phyloP scores from a whole-genome alignment of 2,113 vertebrate species.

The Verasper variegatus region DNA sequence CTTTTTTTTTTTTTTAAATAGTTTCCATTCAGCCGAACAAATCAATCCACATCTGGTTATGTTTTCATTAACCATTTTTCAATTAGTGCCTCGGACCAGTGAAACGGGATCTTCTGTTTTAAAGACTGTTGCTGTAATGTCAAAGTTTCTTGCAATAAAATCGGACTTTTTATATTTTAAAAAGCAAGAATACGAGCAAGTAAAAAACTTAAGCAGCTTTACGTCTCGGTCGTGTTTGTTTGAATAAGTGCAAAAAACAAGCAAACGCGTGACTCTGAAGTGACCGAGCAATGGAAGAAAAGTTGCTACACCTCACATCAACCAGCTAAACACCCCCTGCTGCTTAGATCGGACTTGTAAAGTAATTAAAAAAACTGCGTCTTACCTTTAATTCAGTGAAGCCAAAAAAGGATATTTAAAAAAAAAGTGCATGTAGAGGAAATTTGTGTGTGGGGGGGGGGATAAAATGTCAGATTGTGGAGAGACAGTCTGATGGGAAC shows the following conservation, averaged over 20 bases:
- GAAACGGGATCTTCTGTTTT: constrained; percentile 29
- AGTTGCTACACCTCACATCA: constrained; percentile 41
- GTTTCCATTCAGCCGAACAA: constrained; percentile 77
- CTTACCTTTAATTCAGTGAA: constrained; percentile 79
- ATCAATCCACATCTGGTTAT: constrained; percentile 85
- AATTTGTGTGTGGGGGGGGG: constrained; percentile 15
- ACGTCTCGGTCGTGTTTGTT: background rate
- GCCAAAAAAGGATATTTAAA: constrained; percentile 40
- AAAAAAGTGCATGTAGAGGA: constrained; percentile 16
- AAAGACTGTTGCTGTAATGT: constrained; percentile 4
- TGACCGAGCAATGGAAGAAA: constrained; percentile 16
- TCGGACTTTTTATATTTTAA: background rate
- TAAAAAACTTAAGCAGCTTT: background rate
- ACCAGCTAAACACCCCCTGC: constrained; percentile 15
- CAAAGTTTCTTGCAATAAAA: background rate
- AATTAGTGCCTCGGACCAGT: constrained; percentile 67
- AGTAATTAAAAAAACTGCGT: background rate
- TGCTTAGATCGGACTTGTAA: background rate
- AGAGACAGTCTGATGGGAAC: constrained; percentile 64
- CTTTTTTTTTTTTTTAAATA: constrained; percentile 63
- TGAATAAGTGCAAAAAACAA: background rate
- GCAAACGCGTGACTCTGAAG: background rate
- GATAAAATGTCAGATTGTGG: constrained; percentile 56
- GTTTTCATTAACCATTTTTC: constrained; percentile 82
- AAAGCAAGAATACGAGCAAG: background rate